A percentile compares a stretch with the other conserved stretches of the same genome.
Evolutionary conservation across 2,797 vertebrate species (phyloP).

Genomic region (Tapirus indicus): DNA sequence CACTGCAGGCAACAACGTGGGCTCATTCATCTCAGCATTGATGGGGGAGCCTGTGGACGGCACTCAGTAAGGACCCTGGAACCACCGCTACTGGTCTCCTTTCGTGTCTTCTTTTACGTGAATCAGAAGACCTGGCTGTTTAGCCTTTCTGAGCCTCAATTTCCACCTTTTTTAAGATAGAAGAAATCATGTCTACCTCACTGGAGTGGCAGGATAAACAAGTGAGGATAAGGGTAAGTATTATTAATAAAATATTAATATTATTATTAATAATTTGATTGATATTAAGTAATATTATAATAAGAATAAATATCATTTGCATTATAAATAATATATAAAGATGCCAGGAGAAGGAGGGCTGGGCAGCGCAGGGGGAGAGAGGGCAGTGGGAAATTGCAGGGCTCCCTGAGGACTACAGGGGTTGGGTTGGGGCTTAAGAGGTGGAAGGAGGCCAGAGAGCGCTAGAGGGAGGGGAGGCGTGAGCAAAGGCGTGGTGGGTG

Average conservation of each 20-base stretch:
- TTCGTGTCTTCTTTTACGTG: not conserved
- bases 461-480: not conserved
- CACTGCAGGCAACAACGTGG: accelerated
- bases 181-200: not conserved
- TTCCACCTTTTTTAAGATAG: not conserved
- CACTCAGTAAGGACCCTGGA: accelerated
- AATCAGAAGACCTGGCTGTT: not conserved
- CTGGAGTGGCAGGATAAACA: not conserved
- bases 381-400: too few relatives aligned
- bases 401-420: accelerated
- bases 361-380: not conserved
- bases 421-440: not conserved
- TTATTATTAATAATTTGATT: not conserved
- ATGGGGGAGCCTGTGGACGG: not conserved
- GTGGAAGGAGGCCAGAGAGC: too few relatives aligned
- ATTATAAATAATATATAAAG: not conserved
- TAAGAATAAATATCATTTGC: not conserved
- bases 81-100: not conserved
- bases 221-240: not conserved
- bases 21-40: not conserved
- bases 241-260: not conserved
- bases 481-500: not conserved
- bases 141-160: not conserved
- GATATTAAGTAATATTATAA: not conserved
- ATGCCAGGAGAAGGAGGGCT: not conserved